These are phyloP conservation scores for Siniperca chuatsi DNA, from an alignment of 2,113 vertebrate species.

Conservation along the genomic window DNA sequence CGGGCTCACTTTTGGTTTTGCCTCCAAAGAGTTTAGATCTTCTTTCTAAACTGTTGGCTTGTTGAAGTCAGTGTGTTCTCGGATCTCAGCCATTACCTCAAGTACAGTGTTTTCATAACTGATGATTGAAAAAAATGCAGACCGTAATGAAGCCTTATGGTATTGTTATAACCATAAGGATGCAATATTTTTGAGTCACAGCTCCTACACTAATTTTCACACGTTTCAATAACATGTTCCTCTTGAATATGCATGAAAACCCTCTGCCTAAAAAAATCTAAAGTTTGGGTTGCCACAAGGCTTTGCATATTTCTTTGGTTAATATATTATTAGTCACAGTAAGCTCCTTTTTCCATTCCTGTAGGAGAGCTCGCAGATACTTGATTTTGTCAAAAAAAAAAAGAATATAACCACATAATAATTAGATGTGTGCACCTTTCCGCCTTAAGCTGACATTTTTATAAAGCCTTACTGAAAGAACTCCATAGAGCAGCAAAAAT, in stretches of 20 bases:
- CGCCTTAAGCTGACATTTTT: slow-evolving; percentile 59
- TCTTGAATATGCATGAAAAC: slow-evolving; percentile 52
- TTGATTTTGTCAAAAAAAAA: slow-evolving; percentile 49
- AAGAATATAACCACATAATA: slow-evolving; percentile 59
- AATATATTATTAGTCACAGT: slow-evolving; percentile 62
- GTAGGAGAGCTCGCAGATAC: slow-evolving; percentile 23
- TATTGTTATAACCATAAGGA: background rate
- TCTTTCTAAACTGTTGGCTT: too few relatives aligned
- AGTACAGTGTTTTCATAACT: too few relatives aligned
- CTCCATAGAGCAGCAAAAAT: slow-evolving; percentile 44
- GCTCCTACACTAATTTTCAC: background rate
- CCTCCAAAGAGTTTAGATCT: too few relatives aligned
- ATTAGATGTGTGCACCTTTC: slow-evolving; percentile 52
- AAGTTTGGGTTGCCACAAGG: slow-evolving; percentile 50
- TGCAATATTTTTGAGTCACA: background rate
- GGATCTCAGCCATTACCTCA: too few relatives aligned
- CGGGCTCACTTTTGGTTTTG: too few relatives aligned
- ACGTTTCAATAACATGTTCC: slow-evolving; percentile 8
- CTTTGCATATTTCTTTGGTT: slow-evolving; percentile 53
- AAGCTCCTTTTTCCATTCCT: slow-evolving; percentile 43
- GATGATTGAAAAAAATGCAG: background rate
- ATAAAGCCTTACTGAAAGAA: slow-evolving; percentile 59
- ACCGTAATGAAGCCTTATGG: background rate
- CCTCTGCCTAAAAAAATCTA: slow-evolving; percentile 24
- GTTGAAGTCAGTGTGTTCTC: too few relatives aligned